Evolutionary conservation across 2,797 vertebrate genomes (phyloP).

Genomic region (Micrastur ruficollis): DNA sequence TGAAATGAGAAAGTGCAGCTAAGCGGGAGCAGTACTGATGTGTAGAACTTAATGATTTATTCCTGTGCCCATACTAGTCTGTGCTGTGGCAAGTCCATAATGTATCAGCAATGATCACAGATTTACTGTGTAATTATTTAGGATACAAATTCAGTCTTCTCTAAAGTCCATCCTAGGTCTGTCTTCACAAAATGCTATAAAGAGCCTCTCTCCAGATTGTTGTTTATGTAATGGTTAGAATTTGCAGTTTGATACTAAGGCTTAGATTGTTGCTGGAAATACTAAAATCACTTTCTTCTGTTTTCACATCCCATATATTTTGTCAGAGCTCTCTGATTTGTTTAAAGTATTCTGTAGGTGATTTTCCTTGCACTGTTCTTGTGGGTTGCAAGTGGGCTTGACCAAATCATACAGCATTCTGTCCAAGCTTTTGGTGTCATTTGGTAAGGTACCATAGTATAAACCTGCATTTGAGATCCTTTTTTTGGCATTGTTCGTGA

Average conservation of each 20-base stretch:
- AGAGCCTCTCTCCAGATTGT: not conserved
- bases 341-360: not conserved
- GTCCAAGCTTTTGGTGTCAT: not conserved
- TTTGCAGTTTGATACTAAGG: not conserved
- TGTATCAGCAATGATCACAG: not conserved
- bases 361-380: not conserved
- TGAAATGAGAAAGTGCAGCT: not conserved
- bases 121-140: not conserved
- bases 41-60: not conserved
- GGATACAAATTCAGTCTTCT: not conserved
- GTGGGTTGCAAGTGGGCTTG: not conserved
- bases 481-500: not conserved
- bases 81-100: not conserved
- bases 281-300: not conserved
- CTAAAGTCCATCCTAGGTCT: not conserved
- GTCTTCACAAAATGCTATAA: not conserved
- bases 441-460: not conserved
- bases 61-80: not conserved
- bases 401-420: fast-evolving
- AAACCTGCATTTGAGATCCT: not conserved
- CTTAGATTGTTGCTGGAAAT: not conserved
- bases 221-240: not conserved
- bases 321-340: not conserved
- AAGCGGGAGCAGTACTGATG: not conserved
- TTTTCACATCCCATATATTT: not conserved